Evolutionary conservation across 2,113 vertebrate species (phyloP).

Genomic region (Spilogale gracilis): DNA sequence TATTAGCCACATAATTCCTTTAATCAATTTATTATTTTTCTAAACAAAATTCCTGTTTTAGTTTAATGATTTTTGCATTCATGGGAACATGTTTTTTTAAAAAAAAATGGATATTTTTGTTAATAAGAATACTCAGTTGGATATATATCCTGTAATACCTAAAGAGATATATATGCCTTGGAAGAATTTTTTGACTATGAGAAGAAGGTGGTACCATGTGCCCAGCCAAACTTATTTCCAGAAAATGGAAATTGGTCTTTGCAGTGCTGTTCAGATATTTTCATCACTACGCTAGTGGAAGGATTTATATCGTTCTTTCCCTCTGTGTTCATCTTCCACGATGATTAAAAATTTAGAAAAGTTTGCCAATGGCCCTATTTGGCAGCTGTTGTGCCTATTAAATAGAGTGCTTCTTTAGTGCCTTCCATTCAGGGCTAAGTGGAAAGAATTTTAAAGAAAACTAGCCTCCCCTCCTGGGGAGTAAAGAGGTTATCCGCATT

Average conservation of each 20-base stretch:
- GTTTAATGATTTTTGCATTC: neutral
- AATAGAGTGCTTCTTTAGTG: conserved; percentile 47
- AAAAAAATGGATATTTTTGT: neutral
- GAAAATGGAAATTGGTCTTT: conserved; percentile 12
- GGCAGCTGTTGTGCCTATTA: conserved; percentile 72
- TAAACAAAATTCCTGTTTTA: conserved; percentile 19
- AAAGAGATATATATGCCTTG: neutral
- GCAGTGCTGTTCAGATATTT: conserved; percentile 4
- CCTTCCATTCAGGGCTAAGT: conserved; percentile 46
- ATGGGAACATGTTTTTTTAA: neutral
- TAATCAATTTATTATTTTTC: neutral
- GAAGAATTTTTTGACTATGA: neutral
- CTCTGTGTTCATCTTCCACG: conserved; percentile 49
- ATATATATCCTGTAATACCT: neutral
- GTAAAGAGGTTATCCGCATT: conserved; percentile 56
- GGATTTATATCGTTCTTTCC: conserved; percentile 44
- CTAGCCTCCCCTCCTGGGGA: conserved; percentile 16
- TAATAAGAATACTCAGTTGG: neutral
- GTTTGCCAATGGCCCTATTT: conserved; percentile 57
- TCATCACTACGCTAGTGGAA: conserved; percentile 44
- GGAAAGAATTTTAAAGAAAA: conserved; percentile 69
- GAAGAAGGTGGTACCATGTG: neutral
- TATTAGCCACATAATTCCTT: neutral
- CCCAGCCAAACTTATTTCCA: conserved; percentile 32
- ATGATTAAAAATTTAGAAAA: conserved; percentile 81